Percentiles rank a stretch among this genome's conserved stretches.
These are phyloP conservation scores for Lagenorhynchus albirostris DNA, from an alignment of 2,113 vertebrate genomes.

Conservation along the genomic window DNA sequence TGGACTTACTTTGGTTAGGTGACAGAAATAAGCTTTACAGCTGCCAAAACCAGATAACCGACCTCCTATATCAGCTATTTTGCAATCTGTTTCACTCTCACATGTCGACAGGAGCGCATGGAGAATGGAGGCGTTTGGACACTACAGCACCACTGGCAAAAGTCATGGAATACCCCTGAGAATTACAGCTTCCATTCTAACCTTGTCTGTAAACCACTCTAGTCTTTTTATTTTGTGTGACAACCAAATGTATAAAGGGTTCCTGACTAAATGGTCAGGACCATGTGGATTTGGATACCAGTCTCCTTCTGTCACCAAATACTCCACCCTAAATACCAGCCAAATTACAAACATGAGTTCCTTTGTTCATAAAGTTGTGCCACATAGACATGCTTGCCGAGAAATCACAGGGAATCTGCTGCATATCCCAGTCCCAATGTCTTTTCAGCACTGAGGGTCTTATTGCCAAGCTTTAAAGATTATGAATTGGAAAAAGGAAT, in stretches of 20 bases:
- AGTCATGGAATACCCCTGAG: no score
- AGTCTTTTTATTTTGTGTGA: not conserved
- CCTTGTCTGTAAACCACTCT: not conserved
- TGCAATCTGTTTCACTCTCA: not conserved
- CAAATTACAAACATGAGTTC: not conserved
- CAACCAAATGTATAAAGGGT: not conserved
- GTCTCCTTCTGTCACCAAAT: not conserved
- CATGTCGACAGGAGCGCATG: not conserved
- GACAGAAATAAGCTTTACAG: not conserved
- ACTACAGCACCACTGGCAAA: not conserved
- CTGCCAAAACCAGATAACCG: not conserved
- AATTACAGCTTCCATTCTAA: no score
- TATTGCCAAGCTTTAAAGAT: not conserved
- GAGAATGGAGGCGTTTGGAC: not conserved
- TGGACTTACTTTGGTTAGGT: not conserved
- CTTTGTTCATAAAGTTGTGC: not conserved
- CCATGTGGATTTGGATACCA: not conserved
- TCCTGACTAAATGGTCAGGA: not conserved
- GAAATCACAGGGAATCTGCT: not conserved
- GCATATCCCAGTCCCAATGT: not conserved
- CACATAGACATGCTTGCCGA: not conserved
- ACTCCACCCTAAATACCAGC: not conserved
- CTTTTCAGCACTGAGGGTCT: not conserved
- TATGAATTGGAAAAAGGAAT: not conserved
- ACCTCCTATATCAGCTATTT: not conserved